Evolutionary conservation across 2,888 invertebrate genomes (phyloP), one percentile per base, ranked within the genome.

Genomic region (Palloptera scutellata): DNA sequence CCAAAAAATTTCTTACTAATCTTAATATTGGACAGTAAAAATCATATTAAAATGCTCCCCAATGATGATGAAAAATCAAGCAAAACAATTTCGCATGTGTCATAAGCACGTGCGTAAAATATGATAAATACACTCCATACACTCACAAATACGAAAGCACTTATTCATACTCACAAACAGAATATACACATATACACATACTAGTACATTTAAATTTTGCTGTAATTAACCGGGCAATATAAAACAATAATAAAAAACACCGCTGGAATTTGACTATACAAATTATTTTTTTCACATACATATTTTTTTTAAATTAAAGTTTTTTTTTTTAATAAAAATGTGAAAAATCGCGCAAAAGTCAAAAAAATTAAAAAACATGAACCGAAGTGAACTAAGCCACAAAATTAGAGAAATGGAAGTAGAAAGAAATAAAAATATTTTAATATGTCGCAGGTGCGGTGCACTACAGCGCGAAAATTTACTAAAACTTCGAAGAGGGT

Each of bases 221-320:
- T 63, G 62, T 67, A 69, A 70, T 68, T 65, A 64, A 53, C 19
- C 58, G 57, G 60, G 48, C 48, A 57, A 57, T 64, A 54, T 54
- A 55, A 58, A 30, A 30, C 30, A 30, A 30, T 30, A 30, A 30
- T 30, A 30, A 30, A 30, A 63, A 59, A 66, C 61, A 59, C 19
- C 52, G 58, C 51, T 64, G 60, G 43, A 51, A 15, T n/a, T 61
- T 48, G 30, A 30, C 54, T 64, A 59, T 58, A 30, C 61, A 63
- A 59, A 53, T 48, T 64, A 30, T 64, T 15, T 40, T 30, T 30
- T 30, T 30, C n/a, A n/a, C n/a, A n/a, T n/a, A n/a, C n/a, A n/a
- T n/a, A n/a, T 30, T 30, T 30, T 62, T 62, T 62, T 54, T 54
- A 54, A 54, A 42, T 30, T 30, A 30, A 30, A 30, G n/a, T n/a